Evolutionary conservation across 92 coral and sea anemone genomes (phyloP).

Genomic region (Phenganax marumi): DNA sequence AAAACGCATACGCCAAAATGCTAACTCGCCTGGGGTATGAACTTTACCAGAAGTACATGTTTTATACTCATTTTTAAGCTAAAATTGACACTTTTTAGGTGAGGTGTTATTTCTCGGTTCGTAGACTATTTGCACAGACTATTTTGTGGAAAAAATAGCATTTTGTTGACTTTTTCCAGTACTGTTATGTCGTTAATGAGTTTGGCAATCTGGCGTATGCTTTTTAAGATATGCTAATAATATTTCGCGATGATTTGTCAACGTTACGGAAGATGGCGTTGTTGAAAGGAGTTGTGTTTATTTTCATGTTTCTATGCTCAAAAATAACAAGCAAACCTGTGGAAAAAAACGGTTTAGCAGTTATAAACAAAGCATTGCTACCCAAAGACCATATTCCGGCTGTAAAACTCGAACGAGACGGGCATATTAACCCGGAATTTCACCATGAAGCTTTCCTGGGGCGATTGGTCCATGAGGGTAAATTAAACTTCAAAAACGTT

Average conservation of each 20-base stretch:
- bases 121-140: neutral
- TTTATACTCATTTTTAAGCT: too few species aligned
- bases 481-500: slow-evolving; percentile 76
- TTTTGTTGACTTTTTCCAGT: too few species aligned
- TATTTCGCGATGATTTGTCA: neutral
- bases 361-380: slow-evolving; percentile 63
- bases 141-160: neutral
- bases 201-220: neutral
- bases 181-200: neutral
- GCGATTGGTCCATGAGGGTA: slow-evolving; percentile 78
- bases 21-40: neutral
- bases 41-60: too few species aligned
- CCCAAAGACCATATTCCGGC: slow-evolving; percentile 90
- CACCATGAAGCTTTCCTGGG: slow-evolving; percentile 98
- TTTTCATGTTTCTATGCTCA: slow-evolving; percentile 11
- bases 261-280: slow-evolving; percentile 9
- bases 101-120: too few species aligned
- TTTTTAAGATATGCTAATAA: neutral
- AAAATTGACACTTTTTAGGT: too few species aligned
- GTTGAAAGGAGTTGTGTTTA: neutral
- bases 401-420: slow-evolving; percentile 86
- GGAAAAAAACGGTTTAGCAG: slow-evolving; percentile 13
- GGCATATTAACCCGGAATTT: slow-evolving; percentile 81
- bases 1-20: neutral
- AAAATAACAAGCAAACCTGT: slow-evolving; percentile 31